Evolutionary conservation across 2,797 vertebrate species (phyloP).

Genomic region (Dryobates pubescens): DNA sequence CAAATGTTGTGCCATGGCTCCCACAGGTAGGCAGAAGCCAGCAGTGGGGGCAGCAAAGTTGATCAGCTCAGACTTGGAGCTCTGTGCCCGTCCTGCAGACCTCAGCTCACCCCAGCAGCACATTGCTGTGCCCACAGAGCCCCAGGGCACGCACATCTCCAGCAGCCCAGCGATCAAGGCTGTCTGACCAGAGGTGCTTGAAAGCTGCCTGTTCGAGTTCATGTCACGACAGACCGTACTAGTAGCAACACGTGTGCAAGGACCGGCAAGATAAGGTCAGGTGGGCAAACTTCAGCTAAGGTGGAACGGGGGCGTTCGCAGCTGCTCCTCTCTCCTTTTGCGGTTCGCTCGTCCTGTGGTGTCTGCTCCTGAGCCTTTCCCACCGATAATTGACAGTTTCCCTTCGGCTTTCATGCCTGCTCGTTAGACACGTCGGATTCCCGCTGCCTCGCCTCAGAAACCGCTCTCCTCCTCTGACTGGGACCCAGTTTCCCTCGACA

Average conservation of each 20-base stretch:
- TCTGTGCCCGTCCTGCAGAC: accelerated
- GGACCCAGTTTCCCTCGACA: background rate
- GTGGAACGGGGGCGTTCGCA: background rate
- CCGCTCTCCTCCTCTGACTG: background rate
- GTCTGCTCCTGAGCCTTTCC: background rate
- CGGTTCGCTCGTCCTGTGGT: background rate
- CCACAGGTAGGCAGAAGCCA: background rate
- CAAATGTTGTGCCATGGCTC: background rate
- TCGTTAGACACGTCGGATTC: background rate
- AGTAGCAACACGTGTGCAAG: background rate
- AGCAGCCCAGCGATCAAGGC: background rate
- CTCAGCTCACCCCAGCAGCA: background rate
- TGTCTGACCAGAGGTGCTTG: background rate
- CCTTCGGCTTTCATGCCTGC: background rate
- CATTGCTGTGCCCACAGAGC: accelerated
- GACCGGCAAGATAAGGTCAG: background rate
- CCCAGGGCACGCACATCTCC: accelerated
- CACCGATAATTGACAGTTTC: background rate
- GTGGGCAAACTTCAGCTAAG: background rate
- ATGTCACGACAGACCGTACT: background rate
- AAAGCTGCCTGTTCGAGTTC: background rate
- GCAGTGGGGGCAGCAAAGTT: background rate
- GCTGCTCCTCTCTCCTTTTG: background rate
- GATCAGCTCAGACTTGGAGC: background rate
- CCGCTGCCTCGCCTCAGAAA: background rate